Evolutionary conservation across 2,888 invertebrate genomes (phyloP).

Genomic region (Trissoscelio sp.): DNA sequence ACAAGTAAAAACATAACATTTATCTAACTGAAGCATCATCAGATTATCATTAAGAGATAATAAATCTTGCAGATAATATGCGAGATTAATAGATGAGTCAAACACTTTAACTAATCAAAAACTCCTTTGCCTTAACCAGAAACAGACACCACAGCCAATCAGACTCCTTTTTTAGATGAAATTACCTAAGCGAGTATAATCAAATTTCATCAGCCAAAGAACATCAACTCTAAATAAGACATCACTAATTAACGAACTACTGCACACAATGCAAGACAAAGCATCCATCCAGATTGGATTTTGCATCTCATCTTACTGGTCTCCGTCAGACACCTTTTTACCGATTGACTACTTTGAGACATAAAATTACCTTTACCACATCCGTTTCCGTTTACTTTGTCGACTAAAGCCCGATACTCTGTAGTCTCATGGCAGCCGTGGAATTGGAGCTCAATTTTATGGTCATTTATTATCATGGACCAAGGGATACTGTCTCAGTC

Average conservation of each 20-base stretch:
- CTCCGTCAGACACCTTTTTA: slow-evolving; percentile 38
- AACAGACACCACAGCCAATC: no score
- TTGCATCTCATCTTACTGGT: slow-evolving; percentile 2
- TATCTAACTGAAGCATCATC: no score
- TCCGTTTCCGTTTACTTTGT: slow-evolving; percentile 64
- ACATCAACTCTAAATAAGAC: neutral
- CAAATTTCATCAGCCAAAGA: no score
- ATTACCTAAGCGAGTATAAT: no score
- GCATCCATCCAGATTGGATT: neutral
- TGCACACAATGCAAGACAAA: neutral
- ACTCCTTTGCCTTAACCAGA: no score
- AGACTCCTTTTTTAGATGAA: no score
- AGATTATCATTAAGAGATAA: no score
- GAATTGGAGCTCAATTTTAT: slow-evolving; percentile 49
- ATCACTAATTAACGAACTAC: neutral
- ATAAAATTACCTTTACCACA: slow-evolving; percentile 54
- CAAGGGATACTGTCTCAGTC: slow-evolving; percentile 20
- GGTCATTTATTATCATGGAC: slow-evolving; percentile 42
- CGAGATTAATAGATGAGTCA: no score
- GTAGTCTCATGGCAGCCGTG: slow-evolving; percentile 18
- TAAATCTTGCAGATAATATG: no score
- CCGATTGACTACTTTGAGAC: slow-evolving; percentile 12
- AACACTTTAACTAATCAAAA: no score
- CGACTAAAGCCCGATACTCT: slow-evolving; percentile 21
- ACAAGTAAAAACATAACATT: no score